phyloP scores from a whole-genome alignment of 2,888 invertebrate genomes.

The Cataglyphis livida region DNA sequence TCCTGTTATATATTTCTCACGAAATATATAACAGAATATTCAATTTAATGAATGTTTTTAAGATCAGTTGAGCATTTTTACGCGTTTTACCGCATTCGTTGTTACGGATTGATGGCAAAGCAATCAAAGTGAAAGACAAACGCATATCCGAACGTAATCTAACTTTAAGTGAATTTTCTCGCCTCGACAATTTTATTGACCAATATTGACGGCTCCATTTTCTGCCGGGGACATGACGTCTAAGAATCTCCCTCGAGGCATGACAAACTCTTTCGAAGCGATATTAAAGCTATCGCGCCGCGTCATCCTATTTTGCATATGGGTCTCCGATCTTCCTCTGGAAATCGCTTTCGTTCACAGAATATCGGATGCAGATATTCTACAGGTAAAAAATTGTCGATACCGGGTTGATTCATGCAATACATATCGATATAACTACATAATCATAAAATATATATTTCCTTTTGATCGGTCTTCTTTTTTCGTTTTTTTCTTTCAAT shows the following conservation, averaged over 20 bases:
- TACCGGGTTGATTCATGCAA: neutral
- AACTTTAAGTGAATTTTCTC: conserved; percentile 4
- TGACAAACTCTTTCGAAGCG: conserved; percentile 8
- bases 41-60: neutral
- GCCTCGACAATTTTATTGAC: conserved; percentile 14
- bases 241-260: conserved; percentile 9
- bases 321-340: conserved; percentile 10
- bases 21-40: neutral
- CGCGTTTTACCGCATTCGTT: neutral
- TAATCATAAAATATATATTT: neutral
- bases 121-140: conserved; percentile 9
- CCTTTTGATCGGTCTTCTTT: neutral
- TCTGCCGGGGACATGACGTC: neutral
- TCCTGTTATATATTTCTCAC: neutral
- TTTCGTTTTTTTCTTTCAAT: neutral
- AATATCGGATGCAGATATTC: conserved; percentile 20
- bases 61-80: neutral
- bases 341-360: neutral
- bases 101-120: neutral
- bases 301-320: conserved; percentile 16
- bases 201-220: conserved; percentile 7
- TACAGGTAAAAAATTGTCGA: neutral
- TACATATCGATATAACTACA: neutral
- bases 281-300: conserved; percentile 31
- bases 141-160: neutral